These are phyloP conservation scores for Nemurella pictetii DNA, from an alignment of 2,888 invertebrate species.

Conservation along the genomic window DNA sequence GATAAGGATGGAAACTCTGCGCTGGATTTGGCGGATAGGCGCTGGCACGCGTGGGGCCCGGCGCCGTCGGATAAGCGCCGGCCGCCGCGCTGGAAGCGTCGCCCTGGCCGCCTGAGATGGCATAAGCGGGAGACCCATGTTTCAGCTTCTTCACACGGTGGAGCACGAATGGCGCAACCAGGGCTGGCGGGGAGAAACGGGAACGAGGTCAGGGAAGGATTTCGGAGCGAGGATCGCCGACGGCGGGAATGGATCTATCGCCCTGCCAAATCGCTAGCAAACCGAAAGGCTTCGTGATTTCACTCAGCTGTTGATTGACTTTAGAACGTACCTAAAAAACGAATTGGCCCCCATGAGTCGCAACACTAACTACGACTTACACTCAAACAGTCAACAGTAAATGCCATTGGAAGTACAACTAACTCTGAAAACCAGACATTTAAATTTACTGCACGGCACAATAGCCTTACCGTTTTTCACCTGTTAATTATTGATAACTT, in stretches of 20 bases:
- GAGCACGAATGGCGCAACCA: background rate
- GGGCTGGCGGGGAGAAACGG: constrained; percentile 14
- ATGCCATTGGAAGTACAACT: no score
- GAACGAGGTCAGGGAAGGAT: background rate
- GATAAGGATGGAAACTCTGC: constrained; percentile 58
- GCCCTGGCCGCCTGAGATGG: constrained; percentile 46
- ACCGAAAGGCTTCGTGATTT: background rate
- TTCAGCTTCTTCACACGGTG: constrained; percentile 35
- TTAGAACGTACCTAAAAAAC: background rate
- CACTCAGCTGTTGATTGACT: background rate
- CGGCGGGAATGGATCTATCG: background rate
- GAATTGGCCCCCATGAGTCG: background rate
- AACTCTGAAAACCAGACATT: no score
- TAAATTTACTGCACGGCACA: no score
- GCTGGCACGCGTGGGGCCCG: constrained; percentile 57
- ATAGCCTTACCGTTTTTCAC: no score
- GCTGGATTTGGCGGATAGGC: constrained; percentile 52
- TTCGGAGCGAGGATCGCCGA: background rate
- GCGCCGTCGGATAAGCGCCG: constrained; percentile 47
- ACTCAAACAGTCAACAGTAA: no score
- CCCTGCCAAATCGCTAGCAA: background rate
- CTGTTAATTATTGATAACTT: no score
- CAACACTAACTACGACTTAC: no score
- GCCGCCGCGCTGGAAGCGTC: constrained; percentile 45
- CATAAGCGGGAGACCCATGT: constrained; percentile 39